Percentiles rank a stretch among this genome's conserved stretches.
phyloP scores from a whole-genome alignment of 1,140 invertebrate genomes.

The Bombus pascuorum region DNA sequence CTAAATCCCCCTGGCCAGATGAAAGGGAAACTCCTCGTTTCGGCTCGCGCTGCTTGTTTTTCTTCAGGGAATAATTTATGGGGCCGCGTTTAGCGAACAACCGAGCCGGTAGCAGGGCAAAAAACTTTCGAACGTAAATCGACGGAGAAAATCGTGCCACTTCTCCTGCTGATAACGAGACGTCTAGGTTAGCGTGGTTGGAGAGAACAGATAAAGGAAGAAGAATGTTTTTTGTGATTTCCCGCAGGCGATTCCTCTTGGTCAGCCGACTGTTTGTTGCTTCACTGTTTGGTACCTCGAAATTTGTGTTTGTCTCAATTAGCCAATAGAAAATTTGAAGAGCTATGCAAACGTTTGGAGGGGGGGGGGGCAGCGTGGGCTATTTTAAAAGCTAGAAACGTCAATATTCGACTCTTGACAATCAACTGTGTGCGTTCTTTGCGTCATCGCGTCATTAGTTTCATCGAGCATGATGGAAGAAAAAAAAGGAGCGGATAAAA shows the following conservation, averaged over 20 bases:
- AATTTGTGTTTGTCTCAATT: background rate
- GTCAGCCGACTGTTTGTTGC: background rate
- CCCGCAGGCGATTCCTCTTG: background rate
- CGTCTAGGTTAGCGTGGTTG: background rate
- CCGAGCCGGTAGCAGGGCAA: background rate
- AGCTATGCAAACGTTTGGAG: too few species aligned
- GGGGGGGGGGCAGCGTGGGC: too few species aligned
- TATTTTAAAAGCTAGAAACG: too few species aligned
- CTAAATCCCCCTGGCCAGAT: background rate
- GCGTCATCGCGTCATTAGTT: background rate
- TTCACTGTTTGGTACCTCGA: background rate
- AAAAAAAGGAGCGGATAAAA: background rate
- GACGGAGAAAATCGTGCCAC: background rate
- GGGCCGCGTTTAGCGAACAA: background rate
- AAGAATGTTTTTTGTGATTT: constrained; percentile 22
- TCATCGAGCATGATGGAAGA: background rate
- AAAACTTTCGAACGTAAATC: constrained; percentile 14
- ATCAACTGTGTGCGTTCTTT: too few species aligned
- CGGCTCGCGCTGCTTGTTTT: constrained; percentile 11
- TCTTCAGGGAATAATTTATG: constrained; percentile 32
- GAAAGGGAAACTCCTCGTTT: background rate
- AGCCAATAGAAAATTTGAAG: background rate
- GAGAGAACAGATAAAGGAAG: constrained; percentile 25
- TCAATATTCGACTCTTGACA: background rate
- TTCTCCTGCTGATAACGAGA: constrained; percentile 20